Base-by-base conservation (phyloP, 2,113 vertebrate species). In the Anser cygnoides region DNA sequence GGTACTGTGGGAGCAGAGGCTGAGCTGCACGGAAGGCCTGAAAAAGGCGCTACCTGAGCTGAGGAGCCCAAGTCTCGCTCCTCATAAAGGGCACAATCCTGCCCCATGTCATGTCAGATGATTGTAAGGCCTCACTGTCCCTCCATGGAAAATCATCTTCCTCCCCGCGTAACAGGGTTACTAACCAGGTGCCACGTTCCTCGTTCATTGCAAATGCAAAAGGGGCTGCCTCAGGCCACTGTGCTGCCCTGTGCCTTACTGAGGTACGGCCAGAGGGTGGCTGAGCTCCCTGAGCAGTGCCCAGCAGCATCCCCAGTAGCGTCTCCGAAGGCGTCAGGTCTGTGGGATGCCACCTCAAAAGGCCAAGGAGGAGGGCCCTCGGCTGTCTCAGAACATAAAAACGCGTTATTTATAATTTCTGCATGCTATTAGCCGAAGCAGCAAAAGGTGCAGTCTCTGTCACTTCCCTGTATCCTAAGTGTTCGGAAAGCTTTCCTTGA, bases 401-500 rank as follows among this genome's bases (percentile, higher is more conserved):
- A 49, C 31, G 33, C 18, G 6, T 70, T 76, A 86, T 74, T 89
- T 77, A 67, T 79, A 3, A 66, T 62, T 94, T 65, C 46, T 74
- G 55, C 50, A 16, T 57, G 17, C 74, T 83, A 87, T 91, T 83
- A 95, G 78, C 62, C 87, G 61, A 75, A 72, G 81, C 52, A 71
- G 95, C 73, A 58, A 61, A 90, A 94, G 89, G 84, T 96, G 86
- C 73, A 94, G 93, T 62, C 54, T 35, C 44, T 89, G 74, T 80
- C 90, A 76, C 71, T 89, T 94, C 28, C 75, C 41, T 79, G 71
- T 73, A 73, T 58, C 89, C 84, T 33, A 76, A 92, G 41, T 73
- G 74, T 82, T 96, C 86, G 44, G 89, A 88, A 96, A 94, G 74
- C 89, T 95, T 94, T 89, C 71, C 75, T 92, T 96, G 95, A 92